phyloP scores from a whole-genome alignment of 2,797 vertebrate species.

The Thunnus albacares region DNA sequence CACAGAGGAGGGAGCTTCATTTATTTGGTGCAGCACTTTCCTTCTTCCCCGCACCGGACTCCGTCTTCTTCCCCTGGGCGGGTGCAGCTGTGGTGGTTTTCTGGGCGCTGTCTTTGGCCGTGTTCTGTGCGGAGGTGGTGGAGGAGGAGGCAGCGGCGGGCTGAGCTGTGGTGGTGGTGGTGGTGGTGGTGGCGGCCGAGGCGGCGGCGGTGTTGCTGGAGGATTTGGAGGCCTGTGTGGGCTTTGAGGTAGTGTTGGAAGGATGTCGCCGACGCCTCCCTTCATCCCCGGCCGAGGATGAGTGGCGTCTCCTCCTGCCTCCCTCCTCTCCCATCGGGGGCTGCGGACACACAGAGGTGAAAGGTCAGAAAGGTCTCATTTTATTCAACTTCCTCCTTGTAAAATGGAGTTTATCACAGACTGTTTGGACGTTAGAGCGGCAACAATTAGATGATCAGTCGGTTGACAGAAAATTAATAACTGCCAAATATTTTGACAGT shows the following conservation, averaged over 20 bases:
- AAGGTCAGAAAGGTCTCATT: background rate
- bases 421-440: too few relatives aligned
- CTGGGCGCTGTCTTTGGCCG: slow-evolving; percentile 75
- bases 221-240: slow-evolving; percentile 70
- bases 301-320: slow-evolving; percentile 86
- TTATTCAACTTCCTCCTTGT: too few relatives aligned
- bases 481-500: too few relatives aligned
- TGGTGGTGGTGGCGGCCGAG: background rate
- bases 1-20: slow-evolving; percentile 56
- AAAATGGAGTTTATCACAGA: too few relatives aligned
- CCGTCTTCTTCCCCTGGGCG: slow-evolving; percentile 69
- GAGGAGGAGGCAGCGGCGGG: slow-evolving; percentile 20
- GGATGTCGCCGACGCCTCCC: slow-evolving; percentile 83
- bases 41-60: slow-evolving; percentile 74
- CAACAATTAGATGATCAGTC: too few relatives aligned
- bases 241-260: slow-evolving; percentile 83
- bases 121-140: slow-evolving; percentile 41
- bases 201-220: slow-evolving; percentile 43
- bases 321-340: slow-evolving; percentile 92
- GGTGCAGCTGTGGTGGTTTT: slow-evolving; percentile 50
- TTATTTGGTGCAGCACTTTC: slow-evolving; percentile 72
- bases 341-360: slow-evolving; percentile 77
- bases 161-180: background rate
- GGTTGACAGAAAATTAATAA: too few relatives aligned
- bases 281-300: slow-evolving; percentile 86